These are phyloP conservation scores for Drepana arcuata DNA, from an alignment of 1,140 invertebrate species.

Conservation along the genomic window DNA sequence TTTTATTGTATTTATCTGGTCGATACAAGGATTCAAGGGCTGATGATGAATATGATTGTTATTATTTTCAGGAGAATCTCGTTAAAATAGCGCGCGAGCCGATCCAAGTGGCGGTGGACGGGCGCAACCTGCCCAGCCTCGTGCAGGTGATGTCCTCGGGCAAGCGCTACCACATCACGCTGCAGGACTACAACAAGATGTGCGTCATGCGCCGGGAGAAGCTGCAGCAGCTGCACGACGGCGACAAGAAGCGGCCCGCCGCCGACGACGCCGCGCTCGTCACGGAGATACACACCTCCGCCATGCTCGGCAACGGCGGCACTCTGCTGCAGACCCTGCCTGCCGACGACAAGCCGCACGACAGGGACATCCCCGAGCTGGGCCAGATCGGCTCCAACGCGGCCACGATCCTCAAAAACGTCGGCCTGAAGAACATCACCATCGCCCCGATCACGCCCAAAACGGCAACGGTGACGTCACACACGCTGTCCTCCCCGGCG, in stretches of 20 bases:
- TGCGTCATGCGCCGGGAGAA: constrained; percentile 77
- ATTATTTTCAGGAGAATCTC: constrained; percentile 57
- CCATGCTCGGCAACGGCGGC: constrained; percentile 41
- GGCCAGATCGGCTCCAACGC: constrained; percentile 37
- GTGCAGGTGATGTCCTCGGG: constrained; percentile 77
- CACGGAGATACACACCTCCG: constrained; percentile 43
- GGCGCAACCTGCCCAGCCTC: constrained; percentile 68
- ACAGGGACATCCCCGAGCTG: constrained; percentile 25
- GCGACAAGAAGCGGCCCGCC: constrained; percentile 38
- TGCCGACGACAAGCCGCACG: constrained; percentile 19
- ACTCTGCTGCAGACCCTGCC: constrained; percentile 38
- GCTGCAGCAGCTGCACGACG: constrained; percentile 72
- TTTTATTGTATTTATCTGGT: no score
- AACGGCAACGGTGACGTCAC: constrained; percentile 46
- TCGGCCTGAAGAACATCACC: constrained; percentile 65
- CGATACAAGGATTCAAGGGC: no score
- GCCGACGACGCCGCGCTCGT: constrained; percentile 34
- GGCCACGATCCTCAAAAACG: constrained; percentile 61
- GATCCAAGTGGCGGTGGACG: constrained; percentile 72
- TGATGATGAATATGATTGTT: no score
- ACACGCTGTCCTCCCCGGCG: constrained; percentile 18
- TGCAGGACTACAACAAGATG: constrained; percentile 81
- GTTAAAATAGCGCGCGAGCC: constrained; percentile 62
- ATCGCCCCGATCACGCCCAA: constrained; percentile 58
- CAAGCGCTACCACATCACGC: constrained; percentile 78